phyloP scores from a whole-genome alignment of 2,888 invertebrate genomes.

The Empis livida region DNA sequence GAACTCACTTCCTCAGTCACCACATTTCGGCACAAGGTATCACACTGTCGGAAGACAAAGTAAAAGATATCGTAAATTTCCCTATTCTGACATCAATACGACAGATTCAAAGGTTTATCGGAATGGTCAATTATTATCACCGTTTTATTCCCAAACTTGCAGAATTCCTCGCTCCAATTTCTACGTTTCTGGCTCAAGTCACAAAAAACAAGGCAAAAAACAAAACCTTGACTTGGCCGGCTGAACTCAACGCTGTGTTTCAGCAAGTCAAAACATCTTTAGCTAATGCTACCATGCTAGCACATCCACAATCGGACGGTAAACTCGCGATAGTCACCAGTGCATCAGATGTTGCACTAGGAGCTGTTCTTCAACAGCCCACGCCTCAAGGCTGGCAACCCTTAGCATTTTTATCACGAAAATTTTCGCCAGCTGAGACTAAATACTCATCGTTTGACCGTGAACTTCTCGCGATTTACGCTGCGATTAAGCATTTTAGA shows the following conservation, averaged over 20 bases:
- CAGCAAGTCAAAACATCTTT: not conserved
- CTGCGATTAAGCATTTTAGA: not conserved
- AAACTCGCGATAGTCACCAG: not conserved
- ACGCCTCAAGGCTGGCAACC: not conserved
- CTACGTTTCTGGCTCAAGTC: not conserved
- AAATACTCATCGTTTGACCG: constrained; percentile 1
- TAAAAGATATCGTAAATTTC: not conserved
- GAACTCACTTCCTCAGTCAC: constrained; percentile 4
- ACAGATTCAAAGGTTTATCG: not conserved
- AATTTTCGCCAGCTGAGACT: not conserved
- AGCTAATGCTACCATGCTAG: not conserved
- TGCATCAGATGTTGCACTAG: not conserved
- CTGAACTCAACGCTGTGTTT: not conserved
- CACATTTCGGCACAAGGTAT: not conserved
- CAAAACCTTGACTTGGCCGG: not conserved
- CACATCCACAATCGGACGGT: not conserved
- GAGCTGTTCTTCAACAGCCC: not conserved
- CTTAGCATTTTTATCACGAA: not conserved
- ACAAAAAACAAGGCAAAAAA: not conserved
- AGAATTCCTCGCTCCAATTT: not conserved
- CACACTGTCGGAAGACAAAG: not conserved
- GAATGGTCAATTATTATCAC: constrained; percentile 3
- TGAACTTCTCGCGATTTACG: not conserved
- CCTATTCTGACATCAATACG: too few relatives aligned
- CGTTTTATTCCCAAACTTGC: constrained; percentile 1